Base-by-base conservation (phyloP, 2,797 vertebrate species). In the Hylomyscus alleni region DNA sequence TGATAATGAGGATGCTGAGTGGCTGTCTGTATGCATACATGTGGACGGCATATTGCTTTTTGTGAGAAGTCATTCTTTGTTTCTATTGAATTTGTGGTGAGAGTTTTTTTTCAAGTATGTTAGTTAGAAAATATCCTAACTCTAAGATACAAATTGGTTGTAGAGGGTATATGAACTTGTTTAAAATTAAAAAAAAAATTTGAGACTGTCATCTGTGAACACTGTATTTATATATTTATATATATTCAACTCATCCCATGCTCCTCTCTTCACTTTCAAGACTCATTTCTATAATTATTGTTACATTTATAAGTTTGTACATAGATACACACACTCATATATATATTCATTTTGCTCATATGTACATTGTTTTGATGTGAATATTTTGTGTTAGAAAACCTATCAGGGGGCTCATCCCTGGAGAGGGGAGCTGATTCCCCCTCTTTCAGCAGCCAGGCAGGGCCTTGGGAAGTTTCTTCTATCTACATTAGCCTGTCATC, bases 1-100 rank as follows among this genome's bases (percentile, higher is more conserved):
- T 50, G 73, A 69, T 93, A 40, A 67, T 60, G 80, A 90, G 69
- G 93, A 94, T 69, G 56, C 17, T 96, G 91, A 82, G 60, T 90
- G 84, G 87, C 56, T 92, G n/a, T 87, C 47, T 89, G 65, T 37
- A 12, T 37, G 67, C 73, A 62, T 40, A 85, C 84, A 19, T 12
- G 26, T 20, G 60, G 14, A 29, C 88, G 20, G 29, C 60, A 37
- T 93, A 73, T 34, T 50, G 82, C 31, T 87, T 72, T 34, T 52
- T 85, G 1, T 77, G 56, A 93, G 44, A 76, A 89, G 40, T 50
- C 11, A 37, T 75, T 96, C 47, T 90, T 97, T n/a, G 69, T 85
- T 92, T 93, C 62, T 97, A 82, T 34, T 91, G 65, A 85, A 89
- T 54, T 76, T 52, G 12, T 87, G 22, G 17, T 34, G 73, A 44